Base-by-base conservation (phyloP, 2,888 invertebrate species). In the Lithosia quadra region DNA sequence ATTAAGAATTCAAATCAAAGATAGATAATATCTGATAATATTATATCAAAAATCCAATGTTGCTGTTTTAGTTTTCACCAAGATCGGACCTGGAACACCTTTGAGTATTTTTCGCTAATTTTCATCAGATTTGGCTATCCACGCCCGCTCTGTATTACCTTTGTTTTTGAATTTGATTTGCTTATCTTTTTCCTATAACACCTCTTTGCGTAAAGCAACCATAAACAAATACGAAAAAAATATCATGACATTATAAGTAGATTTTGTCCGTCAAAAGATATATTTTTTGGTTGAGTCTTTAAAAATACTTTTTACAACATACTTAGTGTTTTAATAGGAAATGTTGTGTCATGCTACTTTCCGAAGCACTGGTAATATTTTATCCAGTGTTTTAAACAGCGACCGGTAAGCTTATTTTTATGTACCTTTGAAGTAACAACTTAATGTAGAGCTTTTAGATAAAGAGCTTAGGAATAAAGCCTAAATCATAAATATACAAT, bases 261-360 rank as follows among this genome's bases (percentile, higher is more conserved):
- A 58, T n/a, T n/a, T 33, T 34, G 5, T 24, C 58, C 33, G 58
- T 58, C 58, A 58, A 10, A 58, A 33, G 28, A 58, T 10, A 28
- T 33, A 28, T 34, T 8, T n/a, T 33, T 58, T n/a, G 28, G n/a
- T 58, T 58, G 5, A 22, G 33, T 8, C n/a, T 24, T 58, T 28
- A 58, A 18, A 56, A 24, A 58, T 10, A 58, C n/a, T 58, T 22
- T n/a, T 58, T 3, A n/a, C 21, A 56, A 22, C 11, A 56, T 56
- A 56, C 24, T 22, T 13, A 56, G 55, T 56, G 55, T 56, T 28
- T 34, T 18, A 33, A n/a, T 58, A n/a, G 28, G 58, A 33, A 1
- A 58, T 58, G 58, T n/a, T 58, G 33, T 58, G 18, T 58, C 58
- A n/a, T 58, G 28, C 58, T 34, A 58, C 58, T 28, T 58, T n/a